Conservation (phyloP, 2,797 vertebrate genomes). For the Phalloptychus januarius region DNA sequence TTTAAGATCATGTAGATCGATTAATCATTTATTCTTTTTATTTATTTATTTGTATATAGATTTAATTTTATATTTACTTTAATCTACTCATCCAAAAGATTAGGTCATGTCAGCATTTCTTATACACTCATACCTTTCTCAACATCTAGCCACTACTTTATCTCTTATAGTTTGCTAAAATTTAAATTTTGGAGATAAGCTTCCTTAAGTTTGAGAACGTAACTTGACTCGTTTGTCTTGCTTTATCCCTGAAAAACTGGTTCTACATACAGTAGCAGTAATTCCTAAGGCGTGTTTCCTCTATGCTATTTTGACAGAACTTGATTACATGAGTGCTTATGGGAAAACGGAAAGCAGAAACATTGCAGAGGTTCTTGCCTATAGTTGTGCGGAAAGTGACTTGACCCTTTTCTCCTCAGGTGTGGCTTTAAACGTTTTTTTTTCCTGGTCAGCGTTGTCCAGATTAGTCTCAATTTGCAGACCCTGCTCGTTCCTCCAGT, state of each 20-base stretch:
- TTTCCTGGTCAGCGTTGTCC: neutral
- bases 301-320: neutral
- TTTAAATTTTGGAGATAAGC: neutral
- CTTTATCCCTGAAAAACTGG: neutral
- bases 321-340: neutral
- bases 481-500: neutral
- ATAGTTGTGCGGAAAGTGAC: neutral
- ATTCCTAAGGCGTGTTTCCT: neutral
- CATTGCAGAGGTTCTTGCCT: neutral
- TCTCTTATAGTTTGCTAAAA: neutral
- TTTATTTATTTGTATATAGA: neutral
- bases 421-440: neutral
- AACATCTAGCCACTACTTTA: neutral
- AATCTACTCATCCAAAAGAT: neutral
- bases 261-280: neutral
- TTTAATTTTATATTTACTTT: neutral
- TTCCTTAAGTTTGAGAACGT: neutral
- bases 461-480: neutral
- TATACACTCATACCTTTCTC: neutral
- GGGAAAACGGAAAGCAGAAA: neutral
- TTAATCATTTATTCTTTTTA: neutral
- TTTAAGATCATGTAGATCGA: neutral
- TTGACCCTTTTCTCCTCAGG: neutral
- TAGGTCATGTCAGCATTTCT: neutral
- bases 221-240: neutral